These are phyloP conservation scores for Drosophila cognata DNA, from an alignment of 2,888 invertebrate species.

Conservation along the genomic window DNA sequence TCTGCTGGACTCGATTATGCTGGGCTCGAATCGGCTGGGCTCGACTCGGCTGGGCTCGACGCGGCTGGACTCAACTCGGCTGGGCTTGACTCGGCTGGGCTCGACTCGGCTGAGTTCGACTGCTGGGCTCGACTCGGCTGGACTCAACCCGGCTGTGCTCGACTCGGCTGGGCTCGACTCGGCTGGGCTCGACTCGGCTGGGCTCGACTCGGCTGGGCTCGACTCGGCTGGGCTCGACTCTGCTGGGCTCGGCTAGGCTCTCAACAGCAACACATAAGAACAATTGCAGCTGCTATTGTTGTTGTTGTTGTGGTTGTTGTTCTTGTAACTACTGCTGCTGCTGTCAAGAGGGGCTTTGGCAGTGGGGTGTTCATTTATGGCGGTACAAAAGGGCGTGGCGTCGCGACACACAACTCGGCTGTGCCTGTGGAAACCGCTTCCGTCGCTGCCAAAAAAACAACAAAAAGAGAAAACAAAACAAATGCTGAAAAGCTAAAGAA, in stretches of 20 bases:
- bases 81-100: no score
- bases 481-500: constrained; percentile 15
- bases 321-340: not conserved
- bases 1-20: not conserved
- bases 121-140: no score
- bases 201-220: no score
- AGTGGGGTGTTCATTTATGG: constrained; percentile 66
- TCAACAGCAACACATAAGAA: constrained; percentile 17
- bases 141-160: no score
- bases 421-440: constrained; percentile 34
- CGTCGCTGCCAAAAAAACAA: constrained; percentile 34
- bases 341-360: constrained; percentile 34
- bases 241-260: not conserved
- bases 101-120: no score
- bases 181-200: no score
- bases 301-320: constrained; percentile 3
- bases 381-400: constrained; percentile 72
- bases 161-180: no score
- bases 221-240: no score
- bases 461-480: not conserved
- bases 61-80: no score
- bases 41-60: no score
- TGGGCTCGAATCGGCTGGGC: not conserved
- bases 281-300: not conserved
- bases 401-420: constrained; percentile 14